A percentile compares a stretch with the other conserved stretches of the same genome.
These are phyloP conservation scores for Strigamia crassipes DNA, from an alignment of 2,888 invertebrate species.

Conservation along the genomic window DNA sequence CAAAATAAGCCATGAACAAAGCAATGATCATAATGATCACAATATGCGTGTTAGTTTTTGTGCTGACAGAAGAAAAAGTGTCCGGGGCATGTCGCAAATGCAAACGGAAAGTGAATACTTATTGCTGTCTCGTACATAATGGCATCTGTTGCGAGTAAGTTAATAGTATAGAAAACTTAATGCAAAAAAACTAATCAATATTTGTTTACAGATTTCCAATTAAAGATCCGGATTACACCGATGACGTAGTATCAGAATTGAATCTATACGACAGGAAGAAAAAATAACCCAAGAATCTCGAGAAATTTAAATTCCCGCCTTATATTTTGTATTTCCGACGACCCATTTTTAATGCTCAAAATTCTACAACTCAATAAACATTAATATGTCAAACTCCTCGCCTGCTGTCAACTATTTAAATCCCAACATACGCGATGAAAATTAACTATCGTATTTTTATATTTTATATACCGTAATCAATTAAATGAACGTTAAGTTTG, in stretches of 20 bases:
- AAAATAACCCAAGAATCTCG: not conserved
- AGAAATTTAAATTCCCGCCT: not conserved
- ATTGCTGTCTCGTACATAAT: not conserved
- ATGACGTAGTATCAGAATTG: not conserved
- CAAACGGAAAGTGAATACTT: not conserved
- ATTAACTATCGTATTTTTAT: not conserved
- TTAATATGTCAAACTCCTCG: not conserved
- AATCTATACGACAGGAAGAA: not conserved
- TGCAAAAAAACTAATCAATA: not conserved
- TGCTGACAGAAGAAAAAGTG: not conserved
- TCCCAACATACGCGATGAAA: not conserved
- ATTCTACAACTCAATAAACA: constrained; percentile 13
- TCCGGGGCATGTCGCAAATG: not conserved
- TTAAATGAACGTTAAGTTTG: not conserved
- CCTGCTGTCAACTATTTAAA: not conserved
- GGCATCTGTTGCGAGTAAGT: constrained; percentile 33
- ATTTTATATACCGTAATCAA: not conserved
- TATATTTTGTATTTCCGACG: not conserved
- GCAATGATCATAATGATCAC: not conserved
- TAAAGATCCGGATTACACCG: not conserved
- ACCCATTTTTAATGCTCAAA: not conserved
- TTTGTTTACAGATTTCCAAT: constrained; percentile 2
- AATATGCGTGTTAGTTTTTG: not conserved
- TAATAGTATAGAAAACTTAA: not conserved
- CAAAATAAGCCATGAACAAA: constrained; percentile 2